Evolutionary conservation across 1,140 invertebrate genomes (phyloP).

Genomic region (Atta texana): DNA sequence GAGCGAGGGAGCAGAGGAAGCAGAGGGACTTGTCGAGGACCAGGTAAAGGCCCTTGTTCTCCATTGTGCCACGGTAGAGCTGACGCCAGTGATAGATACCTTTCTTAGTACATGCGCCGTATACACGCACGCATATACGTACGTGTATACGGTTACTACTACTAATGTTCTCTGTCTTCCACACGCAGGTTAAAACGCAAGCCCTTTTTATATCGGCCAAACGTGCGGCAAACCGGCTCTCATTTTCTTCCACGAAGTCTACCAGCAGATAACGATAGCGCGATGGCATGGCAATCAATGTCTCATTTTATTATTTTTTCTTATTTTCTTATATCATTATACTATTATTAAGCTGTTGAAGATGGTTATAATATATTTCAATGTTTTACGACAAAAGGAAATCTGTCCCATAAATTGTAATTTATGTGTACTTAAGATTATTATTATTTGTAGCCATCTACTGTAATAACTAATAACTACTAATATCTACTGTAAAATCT

Average conservation of each 20-base stretch:
- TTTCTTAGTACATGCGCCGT: constrained; percentile 55
- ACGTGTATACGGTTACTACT: neutral
- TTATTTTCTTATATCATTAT: neutral
- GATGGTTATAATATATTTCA: neutral
- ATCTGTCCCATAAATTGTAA: neutral
- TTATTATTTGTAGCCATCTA: neutral
- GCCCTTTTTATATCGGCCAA: constrained; percentile 17
- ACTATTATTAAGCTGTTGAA: neutral
- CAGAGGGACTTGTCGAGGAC: constrained; percentile 73
- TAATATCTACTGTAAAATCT: neutral
- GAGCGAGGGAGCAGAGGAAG: no score
- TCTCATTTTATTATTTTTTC: neutral
- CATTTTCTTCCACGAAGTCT: neutral
- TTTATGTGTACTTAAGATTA: neutral
- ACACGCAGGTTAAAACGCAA: constrained; percentile 3
- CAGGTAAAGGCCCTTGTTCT: constrained; percentile 80
- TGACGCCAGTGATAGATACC: constrained; percentile 81
- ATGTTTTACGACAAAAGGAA: neutral
- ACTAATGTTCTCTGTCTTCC: constrained; percentile 33
- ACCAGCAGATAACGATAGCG: neutral
- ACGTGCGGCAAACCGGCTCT: neutral
- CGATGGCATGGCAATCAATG: neutral
- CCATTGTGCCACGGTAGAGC: constrained; percentile 79
- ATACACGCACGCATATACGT: neutral
- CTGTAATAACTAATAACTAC: neutral